These are phyloP conservation scores for Hyperopisus bebe DNA, from an alignment of 2,113 vertebrate species.

Conservation along the genomic window DNA sequence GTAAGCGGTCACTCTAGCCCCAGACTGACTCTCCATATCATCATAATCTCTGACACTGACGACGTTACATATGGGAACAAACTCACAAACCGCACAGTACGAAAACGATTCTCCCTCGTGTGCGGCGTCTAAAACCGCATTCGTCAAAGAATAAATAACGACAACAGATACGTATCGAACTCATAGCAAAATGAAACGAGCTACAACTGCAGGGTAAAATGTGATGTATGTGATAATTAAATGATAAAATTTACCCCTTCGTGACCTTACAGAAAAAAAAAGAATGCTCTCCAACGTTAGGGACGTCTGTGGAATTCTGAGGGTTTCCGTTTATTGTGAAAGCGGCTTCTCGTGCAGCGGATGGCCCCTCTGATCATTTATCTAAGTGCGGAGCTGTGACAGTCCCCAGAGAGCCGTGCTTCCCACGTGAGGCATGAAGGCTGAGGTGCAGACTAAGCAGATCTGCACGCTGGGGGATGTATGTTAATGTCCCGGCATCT, in stretches of 20 bases:
- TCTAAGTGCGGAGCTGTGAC: conserved; percentile 65
- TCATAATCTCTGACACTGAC: not conserved
- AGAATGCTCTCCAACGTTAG: not conserved
- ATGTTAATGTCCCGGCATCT: conserved; percentile 69
- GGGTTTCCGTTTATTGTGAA: conserved; percentile 31
- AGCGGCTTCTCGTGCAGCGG: conserved; percentile 50
- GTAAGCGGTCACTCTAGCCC: not conserved
- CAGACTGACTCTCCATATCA: not conserved
- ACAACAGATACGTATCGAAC: not conserved
- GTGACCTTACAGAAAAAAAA: not conserved
- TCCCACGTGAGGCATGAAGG: conserved; percentile 43
- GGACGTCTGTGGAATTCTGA: not conserved
- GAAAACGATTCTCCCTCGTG: not conserved
- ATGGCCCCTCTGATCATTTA: conserved; percentile 66
- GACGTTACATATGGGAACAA: not conserved
- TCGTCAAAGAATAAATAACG: not conserved
- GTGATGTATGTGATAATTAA: not conserved
- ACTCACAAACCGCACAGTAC: not conserved
- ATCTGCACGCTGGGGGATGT: conserved; percentile 26
- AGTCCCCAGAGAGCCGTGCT: conserved; percentile 60
- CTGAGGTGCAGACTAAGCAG: conserved; percentile 2
- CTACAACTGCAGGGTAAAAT: not conserved
- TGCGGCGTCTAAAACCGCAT: not conserved
- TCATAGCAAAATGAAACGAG: not conserved
- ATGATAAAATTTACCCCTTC: not conserved